These are phyloP conservation scores for Patella caerulea DNA, from an alignment of 2,888 invertebrate genomes.

Conservation along the genomic window DNA sequence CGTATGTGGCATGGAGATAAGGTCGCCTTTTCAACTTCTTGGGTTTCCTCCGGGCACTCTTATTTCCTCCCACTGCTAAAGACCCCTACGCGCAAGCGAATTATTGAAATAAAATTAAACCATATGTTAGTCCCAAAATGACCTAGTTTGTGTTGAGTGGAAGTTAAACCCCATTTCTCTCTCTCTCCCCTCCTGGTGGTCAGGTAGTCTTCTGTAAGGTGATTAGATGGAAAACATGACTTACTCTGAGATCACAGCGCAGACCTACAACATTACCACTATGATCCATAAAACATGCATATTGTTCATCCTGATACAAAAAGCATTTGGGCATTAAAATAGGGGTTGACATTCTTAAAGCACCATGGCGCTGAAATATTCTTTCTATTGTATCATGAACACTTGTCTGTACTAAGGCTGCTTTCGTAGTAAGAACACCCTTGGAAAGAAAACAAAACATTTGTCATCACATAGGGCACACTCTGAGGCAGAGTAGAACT, in stretches of 20 bases:
- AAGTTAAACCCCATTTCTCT: too few species aligned
- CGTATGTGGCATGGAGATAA: too few species aligned
- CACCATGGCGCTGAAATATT: slow-evolving; percentile 76
- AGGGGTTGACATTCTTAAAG: slow-evolving; percentile 83
- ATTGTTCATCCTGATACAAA: slow-evolving; percentile 67
- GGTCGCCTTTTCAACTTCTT: too few species aligned
- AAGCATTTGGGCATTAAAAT: slow-evolving; percentile 79
- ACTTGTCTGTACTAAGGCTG: slow-evolving; percentile 75
- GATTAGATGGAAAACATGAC: slow-evolving; percentile 12
- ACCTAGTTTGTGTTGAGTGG: too few species aligned
- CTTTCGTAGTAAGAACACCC: slow-evolving; percentile 57
- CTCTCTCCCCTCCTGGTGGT: too few species aligned
- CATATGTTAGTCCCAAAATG: too few species aligned
- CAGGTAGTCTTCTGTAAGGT: too few species aligned
- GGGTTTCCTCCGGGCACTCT: too few species aligned
- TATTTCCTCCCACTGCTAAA: too few species aligned
- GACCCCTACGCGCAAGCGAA: too few species aligned
- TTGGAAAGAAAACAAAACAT: slow-evolving; percentile 31
- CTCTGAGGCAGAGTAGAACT: too few species aligned
- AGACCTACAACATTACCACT: slow-evolving; percentile 87
- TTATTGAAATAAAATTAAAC: too few species aligned
- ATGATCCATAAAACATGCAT: slow-evolving; percentile 87
- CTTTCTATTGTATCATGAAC: slow-evolving; percentile 60
- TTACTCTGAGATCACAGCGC: slow-evolving; percentile 82
- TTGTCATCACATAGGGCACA: neutral